Conservation (phyloP, 2,888 invertebrate genomes). For the Anodontia alba region DNA sequence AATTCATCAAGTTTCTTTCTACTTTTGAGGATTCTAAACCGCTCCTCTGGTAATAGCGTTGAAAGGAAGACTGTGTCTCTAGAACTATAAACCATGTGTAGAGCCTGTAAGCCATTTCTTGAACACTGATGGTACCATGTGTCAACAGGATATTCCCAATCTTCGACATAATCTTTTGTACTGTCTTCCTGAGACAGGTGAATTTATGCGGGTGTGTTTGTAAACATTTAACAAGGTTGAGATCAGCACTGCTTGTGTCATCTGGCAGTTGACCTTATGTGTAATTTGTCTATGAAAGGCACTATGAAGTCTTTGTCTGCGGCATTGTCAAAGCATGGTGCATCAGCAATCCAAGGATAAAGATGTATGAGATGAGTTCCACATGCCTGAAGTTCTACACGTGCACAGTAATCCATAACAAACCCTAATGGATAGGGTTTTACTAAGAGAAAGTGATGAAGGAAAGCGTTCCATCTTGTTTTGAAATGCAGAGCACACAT, state of each 20-base stretch:
- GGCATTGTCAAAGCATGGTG: slow-evolving; percentile 13
- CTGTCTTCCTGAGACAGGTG: background rate
- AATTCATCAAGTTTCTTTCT: background rate
- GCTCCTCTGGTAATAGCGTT: background rate
- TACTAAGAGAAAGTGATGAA: slow-evolving; percentile 13
- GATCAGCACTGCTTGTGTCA: background rate
- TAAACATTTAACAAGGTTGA: background rate
- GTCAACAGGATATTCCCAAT: slow-evolving; percentile 27
- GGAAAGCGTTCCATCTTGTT: slow-evolving; percentile 21
- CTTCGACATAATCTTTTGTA: slow-evolving; percentile 1
- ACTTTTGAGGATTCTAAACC: slow-evolving; percentile 11
- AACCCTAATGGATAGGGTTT: slow-evolving; percentile 20
- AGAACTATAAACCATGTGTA: slow-evolving; percentile 21
- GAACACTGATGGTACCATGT: slow-evolving; percentile 16
- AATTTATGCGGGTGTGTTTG: background rate
- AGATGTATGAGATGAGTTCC: slow-evolving; percentile 29
- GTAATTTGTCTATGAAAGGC: slow-evolving; percentile 25
- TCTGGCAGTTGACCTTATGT: slow-evolving; percentile 10
- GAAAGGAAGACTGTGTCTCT: slow-evolving; percentile 16
- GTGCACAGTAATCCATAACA: slow-evolving; percentile 25
- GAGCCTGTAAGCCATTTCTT: slow-evolving; percentile 21
- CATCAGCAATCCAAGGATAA: slow-evolving; percentile 24
- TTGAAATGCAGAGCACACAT: slow-evolving; percentile 24
- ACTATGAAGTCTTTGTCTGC: background rate
- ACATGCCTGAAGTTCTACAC: slow-evolving; percentile 25